Evolutionary conservation across 2,797 vertebrate species (phyloP).

Genomic region (Sebastes dallii): DNA sequence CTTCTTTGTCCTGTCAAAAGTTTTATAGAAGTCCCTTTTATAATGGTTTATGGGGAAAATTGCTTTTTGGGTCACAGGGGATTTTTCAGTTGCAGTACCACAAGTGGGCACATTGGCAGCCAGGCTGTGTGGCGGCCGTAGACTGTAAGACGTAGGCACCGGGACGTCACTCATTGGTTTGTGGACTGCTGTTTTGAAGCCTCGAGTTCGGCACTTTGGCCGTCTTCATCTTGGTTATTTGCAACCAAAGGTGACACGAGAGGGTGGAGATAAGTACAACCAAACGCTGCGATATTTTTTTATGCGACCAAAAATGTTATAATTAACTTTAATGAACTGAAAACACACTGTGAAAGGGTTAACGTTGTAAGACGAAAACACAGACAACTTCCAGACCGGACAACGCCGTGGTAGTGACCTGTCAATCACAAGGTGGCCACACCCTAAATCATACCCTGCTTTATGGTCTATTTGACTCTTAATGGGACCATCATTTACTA

Average conservation of each 20-base stretch:
- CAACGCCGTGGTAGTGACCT: fast-evolving
- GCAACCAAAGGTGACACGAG: no score
- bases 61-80: not conserved
- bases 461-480: no score
- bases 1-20: not conserved
- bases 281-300: fast-evolving
- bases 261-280: no score
- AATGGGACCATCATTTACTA: no score
- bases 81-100: not conserved
- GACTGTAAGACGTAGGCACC: no score
- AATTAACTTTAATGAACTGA: no score
- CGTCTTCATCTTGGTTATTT: fast-evolving
- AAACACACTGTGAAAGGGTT: no score
- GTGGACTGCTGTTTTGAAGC: not conserved
- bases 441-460: fast-evolving
- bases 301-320: no score
- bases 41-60: not conserved
- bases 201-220: fast-evolving
- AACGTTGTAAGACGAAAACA: fast-evolving
- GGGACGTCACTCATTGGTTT: no score
- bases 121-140: not conserved
- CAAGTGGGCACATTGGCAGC: fast-evolving
- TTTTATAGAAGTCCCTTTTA: not conserved
- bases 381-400: no score
- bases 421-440: no score